phyloP scores from a whole-genome alignment of 2,888 invertebrate species.

The Molanna angustata region DNA sequence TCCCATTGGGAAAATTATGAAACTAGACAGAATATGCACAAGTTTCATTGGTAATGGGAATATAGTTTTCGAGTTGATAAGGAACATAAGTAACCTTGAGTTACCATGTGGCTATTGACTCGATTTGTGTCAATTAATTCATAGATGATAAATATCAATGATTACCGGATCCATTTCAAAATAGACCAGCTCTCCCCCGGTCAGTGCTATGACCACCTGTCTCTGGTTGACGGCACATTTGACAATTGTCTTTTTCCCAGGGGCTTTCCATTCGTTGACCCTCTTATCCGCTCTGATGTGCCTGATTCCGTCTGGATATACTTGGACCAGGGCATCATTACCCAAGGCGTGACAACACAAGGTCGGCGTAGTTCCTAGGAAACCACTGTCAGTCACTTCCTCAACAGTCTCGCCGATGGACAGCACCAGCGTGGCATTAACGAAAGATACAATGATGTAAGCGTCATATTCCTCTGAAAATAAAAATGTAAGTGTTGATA shows the following conservation, averaged over 20 bases:
- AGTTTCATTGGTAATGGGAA: background rate
- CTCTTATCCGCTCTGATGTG: constrained; percentile 97
- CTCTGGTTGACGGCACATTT: constrained; percentile 98
- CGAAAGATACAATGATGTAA: constrained; percentile 99
- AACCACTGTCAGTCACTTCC: constrained; percentile 99
- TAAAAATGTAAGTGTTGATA: no score
- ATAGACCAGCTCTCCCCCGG: constrained; percentile 96
- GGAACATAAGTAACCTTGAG: constrained; percentile 14
- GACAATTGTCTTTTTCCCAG: constrained; percentile 94
- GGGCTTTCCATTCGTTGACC: constrained; percentile 99
- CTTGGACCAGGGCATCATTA: constrained; percentile 97
- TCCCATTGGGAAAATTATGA: background rate
- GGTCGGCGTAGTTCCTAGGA: constrained; percentile 97
- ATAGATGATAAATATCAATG: no score
- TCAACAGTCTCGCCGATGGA: constrained; percentile 99
- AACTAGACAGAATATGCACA: background rate
- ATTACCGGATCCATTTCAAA: constrained; percentile 89
- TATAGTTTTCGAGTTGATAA: constrained; percentile 18
- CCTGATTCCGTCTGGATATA: constrained; percentile 97
- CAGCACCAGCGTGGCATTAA: constrained; percentile 93
- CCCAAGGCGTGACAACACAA: constrained; percentile 97
- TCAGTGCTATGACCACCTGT: constrained; percentile 96
- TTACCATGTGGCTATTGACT: constrained; percentile 15
- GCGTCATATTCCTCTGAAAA: constrained; percentile 97
- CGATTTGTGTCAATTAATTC: no score